A percentile compares a stretch with the other conserved stretches of the same genome.
Evolutionary conservation across 2,797 vertebrate genomes (phyloP).

Genomic region (Threskiornis aethiopicus): DNA sequence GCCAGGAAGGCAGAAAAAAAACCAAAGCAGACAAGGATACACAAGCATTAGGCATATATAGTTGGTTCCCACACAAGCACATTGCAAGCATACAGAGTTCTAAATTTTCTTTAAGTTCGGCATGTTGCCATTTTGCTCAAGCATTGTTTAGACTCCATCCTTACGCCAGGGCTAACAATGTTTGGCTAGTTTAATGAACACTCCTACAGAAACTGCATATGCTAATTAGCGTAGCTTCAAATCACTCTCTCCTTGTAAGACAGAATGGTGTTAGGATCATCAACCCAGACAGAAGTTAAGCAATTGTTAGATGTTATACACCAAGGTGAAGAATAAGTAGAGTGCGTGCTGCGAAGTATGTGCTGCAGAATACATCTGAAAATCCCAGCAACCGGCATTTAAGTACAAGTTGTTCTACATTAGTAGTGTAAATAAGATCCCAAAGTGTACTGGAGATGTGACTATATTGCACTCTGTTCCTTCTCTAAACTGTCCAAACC

Average conservation of each 20-base stretch:
- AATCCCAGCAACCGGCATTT: not conserved
- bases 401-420: not conserved
- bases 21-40: constrained; percentile 64
- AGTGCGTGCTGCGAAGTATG: not conserved
- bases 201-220: not conserved
- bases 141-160: not conserved
- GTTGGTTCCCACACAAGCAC: not conserved
- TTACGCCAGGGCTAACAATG: not conserved
- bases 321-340: not conserved
- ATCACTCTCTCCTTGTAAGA: not conserved
- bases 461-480: not conserved
- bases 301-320: not conserved
- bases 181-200: not conserved
- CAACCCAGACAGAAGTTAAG: not conserved
- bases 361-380: not conserved
- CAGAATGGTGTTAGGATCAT: not conserved
- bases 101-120: not conserved
- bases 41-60: constrained; percentile 52
- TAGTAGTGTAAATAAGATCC: not conserved
- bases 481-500: not conserved
- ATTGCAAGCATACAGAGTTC: constrained; percentile 16
- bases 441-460: not conserved
- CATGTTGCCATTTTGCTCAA: not conserved
- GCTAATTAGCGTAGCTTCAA: not conserved
- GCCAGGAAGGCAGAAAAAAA: constrained; percentile 63